These are phyloP conservation scores for Drosophila leontia DNA, from an alignment of 1,140 invertebrate species.

Conservation along the genomic window DNA sequence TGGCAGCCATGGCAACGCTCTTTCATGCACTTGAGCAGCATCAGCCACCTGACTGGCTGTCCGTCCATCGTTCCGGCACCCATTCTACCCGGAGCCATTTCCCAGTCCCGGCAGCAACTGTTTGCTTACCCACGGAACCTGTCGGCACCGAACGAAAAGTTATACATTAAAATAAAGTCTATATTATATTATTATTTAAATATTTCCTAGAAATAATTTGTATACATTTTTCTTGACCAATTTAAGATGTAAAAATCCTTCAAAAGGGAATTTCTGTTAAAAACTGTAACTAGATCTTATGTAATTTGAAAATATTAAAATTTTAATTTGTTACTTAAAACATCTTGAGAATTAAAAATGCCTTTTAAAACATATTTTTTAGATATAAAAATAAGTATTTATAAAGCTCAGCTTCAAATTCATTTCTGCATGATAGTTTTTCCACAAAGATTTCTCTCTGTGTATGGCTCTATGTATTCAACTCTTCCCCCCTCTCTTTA, in stretches of 20 bases:
- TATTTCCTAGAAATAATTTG: neutral
- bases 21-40: slow-evolving; percentile 65
- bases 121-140: slow-evolving; percentile 47
- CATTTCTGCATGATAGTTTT: neutral
- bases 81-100: slow-evolving; percentile 39
- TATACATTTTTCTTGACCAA: neutral
- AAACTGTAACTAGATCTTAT: no score
- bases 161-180: neutral
- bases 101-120: slow-evolving; percentile 41
- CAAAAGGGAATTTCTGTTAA: no score
- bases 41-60: slow-evolving; percentile 41
- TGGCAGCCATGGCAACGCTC: slow-evolving; percentile 53
- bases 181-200: neutral
- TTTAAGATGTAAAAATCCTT: no score
- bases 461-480: slow-evolving; percentile 1
- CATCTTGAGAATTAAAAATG: no score
- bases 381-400: neutral
- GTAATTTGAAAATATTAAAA: no score
- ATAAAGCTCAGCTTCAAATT: no score
- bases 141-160: slow-evolving; percentile 12
- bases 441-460: neutral
- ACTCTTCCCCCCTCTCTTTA: neutral
- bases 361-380: no score
- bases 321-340: no score
- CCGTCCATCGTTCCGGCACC: slow-evolving; percentile 22